Evolutionary conservation across 2,797 vertebrate species (phyloP).

Genomic region (Phoebastria nigripes): DNA sequence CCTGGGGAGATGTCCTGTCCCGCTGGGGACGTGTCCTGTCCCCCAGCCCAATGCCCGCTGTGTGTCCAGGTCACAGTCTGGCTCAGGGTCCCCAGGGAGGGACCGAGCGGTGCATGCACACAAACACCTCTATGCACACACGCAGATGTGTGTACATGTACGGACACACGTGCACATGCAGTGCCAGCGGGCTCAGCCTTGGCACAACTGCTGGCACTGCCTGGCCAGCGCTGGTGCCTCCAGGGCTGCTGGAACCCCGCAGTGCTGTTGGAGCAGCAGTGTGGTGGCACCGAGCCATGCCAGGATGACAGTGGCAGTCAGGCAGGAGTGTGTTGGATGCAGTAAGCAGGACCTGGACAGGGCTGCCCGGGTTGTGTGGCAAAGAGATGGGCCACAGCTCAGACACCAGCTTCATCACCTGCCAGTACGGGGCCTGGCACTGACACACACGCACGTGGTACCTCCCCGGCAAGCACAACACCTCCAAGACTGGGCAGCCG

Average conservation of each 20-base stretch:
- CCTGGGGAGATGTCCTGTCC: too few species aligned
- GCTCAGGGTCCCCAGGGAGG: neutral
- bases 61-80: neutral
- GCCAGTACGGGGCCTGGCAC: neutral
- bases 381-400: neutral
- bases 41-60: neutral
- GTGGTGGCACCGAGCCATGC: fast-evolving
- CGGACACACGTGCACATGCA: fast-evolving
- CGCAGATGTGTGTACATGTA: fast-evolving
- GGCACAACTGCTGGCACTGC: neutral
- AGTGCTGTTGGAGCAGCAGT: neutral
- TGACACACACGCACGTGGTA: neutral
- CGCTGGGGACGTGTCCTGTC: neutral
- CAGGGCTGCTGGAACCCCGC: fast-evolving
- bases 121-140: neutral
- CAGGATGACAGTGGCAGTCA: neutral
- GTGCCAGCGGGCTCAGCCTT: neutral
- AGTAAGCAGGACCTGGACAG: neutral
- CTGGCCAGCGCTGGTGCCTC: neutral
- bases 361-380: neutral
- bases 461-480: neutral
- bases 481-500: neutral
- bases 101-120: fast-evolving
- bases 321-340: neutral
- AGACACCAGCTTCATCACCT: neutral